Percentiles rank a stretch among this genome's conserved stretches.
Conservation (phyloP, 2,797 vertebrate genomes). For the Euthynnus affinis region DNA sequence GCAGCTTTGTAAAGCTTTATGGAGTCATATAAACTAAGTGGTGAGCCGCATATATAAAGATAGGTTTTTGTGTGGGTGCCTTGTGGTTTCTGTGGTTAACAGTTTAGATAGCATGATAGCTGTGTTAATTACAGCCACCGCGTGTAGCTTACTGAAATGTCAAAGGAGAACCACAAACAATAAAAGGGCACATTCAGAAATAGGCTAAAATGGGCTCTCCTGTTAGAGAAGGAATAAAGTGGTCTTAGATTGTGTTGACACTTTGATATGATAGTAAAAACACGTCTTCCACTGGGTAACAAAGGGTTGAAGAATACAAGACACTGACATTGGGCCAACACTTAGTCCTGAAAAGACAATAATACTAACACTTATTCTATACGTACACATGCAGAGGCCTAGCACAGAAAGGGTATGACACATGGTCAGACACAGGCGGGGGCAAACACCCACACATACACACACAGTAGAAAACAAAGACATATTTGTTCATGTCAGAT, state of each 20-base stretch:
- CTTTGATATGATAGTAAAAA: background rate
- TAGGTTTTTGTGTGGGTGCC: slow-evolving; percentile 20
- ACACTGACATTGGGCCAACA: background rate
- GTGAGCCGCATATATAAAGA: slow-evolving; percentile 24
- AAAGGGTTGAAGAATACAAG: too few relatives aligned
- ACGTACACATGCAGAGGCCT: background rate
- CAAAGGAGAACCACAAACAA: background rate
- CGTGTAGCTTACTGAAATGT: background rate
- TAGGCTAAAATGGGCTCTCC: background rate
- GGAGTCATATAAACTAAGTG: slow-evolving; percentile 35
- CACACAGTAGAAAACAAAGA: slow-evolving; percentile 67
- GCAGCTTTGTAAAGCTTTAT: slow-evolving; percentile 39
- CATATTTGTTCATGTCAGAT: slow-evolving; percentile 64
- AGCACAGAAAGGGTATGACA: slow-evolving; percentile 36
- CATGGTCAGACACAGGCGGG: slow-evolving; percentile 19
- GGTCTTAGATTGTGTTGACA: background rate
- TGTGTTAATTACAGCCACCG: slow-evolving; percentile 1
- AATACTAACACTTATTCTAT: background rate
- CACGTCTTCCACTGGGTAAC: too few relatives aligned
- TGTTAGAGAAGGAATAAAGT: background rate
- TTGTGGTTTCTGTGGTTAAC: slow-evolving; percentile 28
- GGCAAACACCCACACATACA: slow-evolving; percentile 14
- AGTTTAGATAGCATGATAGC: slow-evolving; percentile 10
- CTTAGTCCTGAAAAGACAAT: slow-evolving; percentile 3
- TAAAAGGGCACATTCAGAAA: background rate